phyloP scores from a whole-genome alignment of 2,888 invertebrate genomes.

The Tetanocera ferruginea region DNA sequence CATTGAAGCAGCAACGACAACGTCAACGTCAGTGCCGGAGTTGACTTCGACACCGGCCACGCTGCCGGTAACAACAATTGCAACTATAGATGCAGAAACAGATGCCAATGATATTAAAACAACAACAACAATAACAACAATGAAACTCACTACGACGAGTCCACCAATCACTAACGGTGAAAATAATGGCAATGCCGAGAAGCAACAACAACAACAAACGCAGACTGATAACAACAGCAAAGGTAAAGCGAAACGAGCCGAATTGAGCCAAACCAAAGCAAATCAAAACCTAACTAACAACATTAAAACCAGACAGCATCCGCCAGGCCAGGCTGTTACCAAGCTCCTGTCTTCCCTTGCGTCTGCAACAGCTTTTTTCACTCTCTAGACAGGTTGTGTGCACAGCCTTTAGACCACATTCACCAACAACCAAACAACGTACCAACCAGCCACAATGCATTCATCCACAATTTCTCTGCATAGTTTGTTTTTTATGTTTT shows the following conservation, averaged over 20 bases:
- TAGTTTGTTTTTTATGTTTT: too few species aligned
- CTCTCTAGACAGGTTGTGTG: not conserved
- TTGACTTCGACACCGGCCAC: slow-evolving; percentile 14
- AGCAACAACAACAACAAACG: slow-evolving; percentile 36
- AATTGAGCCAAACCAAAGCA: slow-evolving; percentile 6
- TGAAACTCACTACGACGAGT: not conserved
- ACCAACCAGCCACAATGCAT: not conserved
- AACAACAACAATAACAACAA: slow-evolving; percentile 23
- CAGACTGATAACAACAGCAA: slow-evolving; percentile 45
- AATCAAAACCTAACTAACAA: slow-evolving; percentile 32
- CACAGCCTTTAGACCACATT: not conserved
- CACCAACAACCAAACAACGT: not conserved
- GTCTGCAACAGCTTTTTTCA: not conserved
- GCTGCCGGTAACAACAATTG: not conserved
- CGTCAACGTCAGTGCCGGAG: slow-evolving; percentile 30
- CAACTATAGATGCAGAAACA: slow-evolving; percentile 29
- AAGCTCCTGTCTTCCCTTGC: too few species aligned
- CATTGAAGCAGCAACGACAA: slow-evolving; percentile 44
- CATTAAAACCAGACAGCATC: not conserved
- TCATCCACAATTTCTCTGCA: slow-evolving; percentile 1
- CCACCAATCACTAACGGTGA: slow-evolving; percentile 50
- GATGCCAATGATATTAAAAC: slow-evolving; percentile 40
- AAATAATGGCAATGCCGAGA: slow-evolving; percentile 47
- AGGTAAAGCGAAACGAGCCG: slow-evolving; percentile 47
- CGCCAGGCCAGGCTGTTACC: not conserved